Percentiles rank a stretch among this genome's conserved stretches.
Evolutionary conservation across 2,888 invertebrate genomes (phyloP).

Genomic region (Cerastoderma edule): DNA sequence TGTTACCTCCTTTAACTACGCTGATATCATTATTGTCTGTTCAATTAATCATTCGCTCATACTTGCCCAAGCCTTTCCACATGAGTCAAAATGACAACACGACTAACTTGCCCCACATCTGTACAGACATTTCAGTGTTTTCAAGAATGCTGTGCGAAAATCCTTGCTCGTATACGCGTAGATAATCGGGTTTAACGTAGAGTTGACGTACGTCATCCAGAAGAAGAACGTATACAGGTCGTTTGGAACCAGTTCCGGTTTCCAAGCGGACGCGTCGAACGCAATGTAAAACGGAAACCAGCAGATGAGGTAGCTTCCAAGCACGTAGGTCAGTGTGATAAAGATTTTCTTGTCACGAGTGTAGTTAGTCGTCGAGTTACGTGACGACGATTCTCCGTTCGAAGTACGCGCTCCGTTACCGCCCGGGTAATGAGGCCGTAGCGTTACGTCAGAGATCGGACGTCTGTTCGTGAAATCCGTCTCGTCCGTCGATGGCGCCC

Average conservation of each 20-base stretch:
- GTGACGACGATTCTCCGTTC: background rate
- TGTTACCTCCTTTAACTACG: too few relatives aligned
- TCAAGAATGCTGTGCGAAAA: conserved; percentile 55
- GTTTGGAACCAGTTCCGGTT: conserved; percentile 60
- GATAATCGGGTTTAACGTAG: conserved; percentile 63
- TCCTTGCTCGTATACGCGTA: conserved; percentile 64
- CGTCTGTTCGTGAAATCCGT: background rate
- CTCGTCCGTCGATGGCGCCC: background rate
- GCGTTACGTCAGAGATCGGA: background rate
- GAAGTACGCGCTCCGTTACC: background rate
- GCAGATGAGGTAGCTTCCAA: conserved; percentile 56
- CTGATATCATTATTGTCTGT: too few relatives aligned
- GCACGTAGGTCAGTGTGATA: conserved; percentile 60
- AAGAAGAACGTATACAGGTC: conserved; percentile 63
- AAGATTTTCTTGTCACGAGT: conserved; percentile 55
- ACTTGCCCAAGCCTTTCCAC: too few relatives aligned
- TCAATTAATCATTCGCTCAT: too few relatives aligned
- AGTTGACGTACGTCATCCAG: conserved; percentile 66
- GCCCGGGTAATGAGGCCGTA: background rate
- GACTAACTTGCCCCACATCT: conserved; percentile 32
- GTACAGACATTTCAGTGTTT: conserved; percentile 40
- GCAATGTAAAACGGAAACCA: conserved; percentile 67
- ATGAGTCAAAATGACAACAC: too few relatives aligned
- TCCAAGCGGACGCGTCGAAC: conserved; percentile 64
- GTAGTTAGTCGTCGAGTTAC: background rate